Evolutionary conservation across 2,113 vertebrate species (phyloP).

Genomic region (Oreochromis niloticus): DNA sequence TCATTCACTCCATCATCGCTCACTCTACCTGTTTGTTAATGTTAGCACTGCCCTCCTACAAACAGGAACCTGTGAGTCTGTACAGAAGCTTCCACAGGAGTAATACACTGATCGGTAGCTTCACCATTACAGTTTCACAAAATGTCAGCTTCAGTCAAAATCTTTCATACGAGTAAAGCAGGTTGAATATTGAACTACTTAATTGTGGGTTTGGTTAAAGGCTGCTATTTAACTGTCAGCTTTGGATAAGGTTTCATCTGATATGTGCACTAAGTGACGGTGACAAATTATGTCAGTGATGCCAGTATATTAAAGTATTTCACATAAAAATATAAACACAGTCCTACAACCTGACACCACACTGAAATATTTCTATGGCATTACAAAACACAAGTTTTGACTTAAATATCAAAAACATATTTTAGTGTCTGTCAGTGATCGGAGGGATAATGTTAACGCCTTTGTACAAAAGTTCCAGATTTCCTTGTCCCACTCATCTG

Average conservation of each 20-base stretch:
- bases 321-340: neutral
- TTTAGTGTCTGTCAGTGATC: neutral
- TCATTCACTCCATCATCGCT: slow-evolving; percentile 28
- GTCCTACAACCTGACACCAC: neutral
- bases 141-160: neutral
- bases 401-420: neutral
- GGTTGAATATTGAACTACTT: neutral
- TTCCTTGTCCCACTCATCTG: neutral
- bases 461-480: neutral
- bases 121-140: neutral
- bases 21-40: neutral
- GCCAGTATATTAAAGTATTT: neutral
- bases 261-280: neutral
- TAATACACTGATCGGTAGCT: neutral
- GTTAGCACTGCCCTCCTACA: neutral
- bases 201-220: neutral
- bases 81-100: neutral
- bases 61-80: neutral
- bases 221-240: neutral
- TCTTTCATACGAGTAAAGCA: neutral
- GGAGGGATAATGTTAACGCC: neutral
- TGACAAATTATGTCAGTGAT: neutral
- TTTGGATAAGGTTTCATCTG: neutral
- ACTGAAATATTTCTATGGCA: neutral
- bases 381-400: neutral